Evolutionary conservation across 2,888 invertebrate species (phyloP), one percentile per base, ranked within the genome.

Genomic region (Andrena trimmerana): DNA sequence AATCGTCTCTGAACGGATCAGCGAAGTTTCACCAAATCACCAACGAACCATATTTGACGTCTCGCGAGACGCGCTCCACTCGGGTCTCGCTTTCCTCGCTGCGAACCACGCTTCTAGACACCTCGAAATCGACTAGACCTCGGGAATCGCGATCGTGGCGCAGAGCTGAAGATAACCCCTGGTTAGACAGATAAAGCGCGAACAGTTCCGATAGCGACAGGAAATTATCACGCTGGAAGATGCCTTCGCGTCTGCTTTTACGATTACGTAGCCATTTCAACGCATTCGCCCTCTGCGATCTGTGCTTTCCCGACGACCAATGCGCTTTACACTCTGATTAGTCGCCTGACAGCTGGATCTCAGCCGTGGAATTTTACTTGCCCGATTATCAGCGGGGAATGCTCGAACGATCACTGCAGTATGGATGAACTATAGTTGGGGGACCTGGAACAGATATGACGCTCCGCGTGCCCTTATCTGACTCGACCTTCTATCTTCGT

Each of bases 41-140:
- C 6, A 50, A 84, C 73, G 16, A 65, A 84, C 75, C 84, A 70
- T 74, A 33, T n/a, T 73, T 52, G n/a, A 48, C 8, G 60, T 52
- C 59, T 48, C 27, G 7, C 20, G 31, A 13, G 57, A 1, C 33
- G 52, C 27, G 29, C 36, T 42, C n/a, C 7, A n/a, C 4, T 13
- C 7, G 10, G 13, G 1, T 48, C 20, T 13, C 36, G 16, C 31
- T 57, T 6, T 20, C 48, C 48, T n/a, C 31, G 24, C n/a, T 16
- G 5, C 13, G 42, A 24, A 36, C 31, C 50, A n/a, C 8, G n/a
- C 36, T 27, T n/a, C 10, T 10, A 7, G 48, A n/a, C n/a, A 13
- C 10, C 2, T 10, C 27, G 48, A 50, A 20, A 54, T 57, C 68
- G 59, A 78, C 59, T 77, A 68, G 8, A 13, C 29, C 54, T 27